Evolutionary conservation across 2,888 invertebrate species (phyloP), one percentile per base, ranked within the genome.

Genomic region (Drosophila sordidula): DNA sequence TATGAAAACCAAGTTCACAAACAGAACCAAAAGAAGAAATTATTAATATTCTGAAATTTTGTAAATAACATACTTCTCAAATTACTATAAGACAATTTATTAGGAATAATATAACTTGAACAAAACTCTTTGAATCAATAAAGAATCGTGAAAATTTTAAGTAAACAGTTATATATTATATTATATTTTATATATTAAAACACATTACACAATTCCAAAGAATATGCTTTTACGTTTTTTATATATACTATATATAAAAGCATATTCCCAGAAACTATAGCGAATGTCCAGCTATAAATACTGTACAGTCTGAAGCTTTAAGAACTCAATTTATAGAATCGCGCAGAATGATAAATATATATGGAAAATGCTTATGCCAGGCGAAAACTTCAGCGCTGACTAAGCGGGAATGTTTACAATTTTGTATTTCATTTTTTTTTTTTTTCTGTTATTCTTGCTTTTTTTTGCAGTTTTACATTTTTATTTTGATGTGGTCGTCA

Each of bases 401-500:
- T 59, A 70, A 58, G 70, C 59, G 52, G 59, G 70, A 69, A 54
- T 69, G 75, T 82, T 75, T 78, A 79, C 62, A 75, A 78, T 75
- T 69, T 58, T 68, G 45, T 67, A 46, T 67, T 57, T 65, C 54
- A 57, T 75, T 76, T 76, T 46, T 52, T n/a, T 22, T 26, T 36
- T 45, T 45, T 32, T 32, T 44, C 41, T n/a, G 50, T 47, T 51
- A 56, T 59, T 54, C 29, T 9, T 29, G 8, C 29, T 51, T 49
- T 41, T 45, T 41, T 47, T 52, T 41, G 18, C 39, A 70, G 52
- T 57, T 58, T 57, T 46, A 54, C 46, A 68, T 77, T 72, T 83
- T 80, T 77, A 65, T 84, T 79, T 79, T 84, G 72, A 80, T 84
- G 80, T 77, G 84, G 84, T 77, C 63, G 62, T 47, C 69, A 63